Evolutionary conservation across 1,140 invertebrate species (phyloP), one percentile per base, ranked within the genome.

Genomic region (Halyomorpha halys): DNA sequence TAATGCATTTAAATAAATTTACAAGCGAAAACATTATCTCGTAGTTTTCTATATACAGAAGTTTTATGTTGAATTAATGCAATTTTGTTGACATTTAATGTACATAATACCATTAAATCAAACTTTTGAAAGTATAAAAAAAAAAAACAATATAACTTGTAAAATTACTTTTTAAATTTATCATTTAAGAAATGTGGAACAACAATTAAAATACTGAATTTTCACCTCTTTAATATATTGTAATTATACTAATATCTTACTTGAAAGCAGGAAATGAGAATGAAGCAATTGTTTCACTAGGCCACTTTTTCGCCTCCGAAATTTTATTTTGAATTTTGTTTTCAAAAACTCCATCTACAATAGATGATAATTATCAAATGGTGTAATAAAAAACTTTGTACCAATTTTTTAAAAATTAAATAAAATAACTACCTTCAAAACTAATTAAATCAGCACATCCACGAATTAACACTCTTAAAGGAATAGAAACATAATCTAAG

Each of bases 401-500:
- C 6, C 2, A 21, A 49, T 49, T 49, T 19, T 49, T 47, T 5
- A 47, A 47, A 49, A 18, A 49, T 19, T 5, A 16, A 3, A 3
- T 11, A 47, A 5, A 18, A 56, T 56, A 25, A 19, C 3, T 71
- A 71, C 68, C 72, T 68, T 67, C 53, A 60, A 69, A 65, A n/a
- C 67, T 65, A 59, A 63, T 27, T 69, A 66, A 47, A 62, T 69
- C 68, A 18, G 34, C 65, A 69, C 89, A 91, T 2, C 89, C 89
- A n/a, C 83, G 82, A 19, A 92, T 83, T 60, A 90, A 77, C 54
- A 92, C 81, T 62, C 89, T 76, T 25, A 92, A 74, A 0, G 89
- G 89, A 51, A 91, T 72, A 68, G 89, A 90, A 70, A 89, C 90
- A 70, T 91, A 92, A 70, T 91, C 87, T 49, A 91, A 83, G 62